Evolutionary conservation across 2,888 invertebrate species (phyloP), one percentile per base, ranked within the genome.

Genomic region (Parnassius mnemosyne): DNA sequence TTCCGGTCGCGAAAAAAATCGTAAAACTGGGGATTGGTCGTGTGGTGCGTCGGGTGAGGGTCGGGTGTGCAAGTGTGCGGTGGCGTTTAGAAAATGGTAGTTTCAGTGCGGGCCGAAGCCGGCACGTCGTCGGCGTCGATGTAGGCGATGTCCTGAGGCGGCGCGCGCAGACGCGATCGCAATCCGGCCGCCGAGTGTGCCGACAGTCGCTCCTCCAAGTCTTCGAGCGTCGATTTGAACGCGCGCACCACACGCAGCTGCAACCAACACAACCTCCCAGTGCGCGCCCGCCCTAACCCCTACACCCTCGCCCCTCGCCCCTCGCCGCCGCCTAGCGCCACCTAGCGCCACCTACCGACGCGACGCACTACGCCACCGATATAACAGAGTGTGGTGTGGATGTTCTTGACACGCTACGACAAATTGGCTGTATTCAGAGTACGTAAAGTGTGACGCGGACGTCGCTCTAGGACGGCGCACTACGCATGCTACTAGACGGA

Each of bases 211-310:
- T 99, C 99, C 93, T 98, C 99, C 94, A 99, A 94, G 94, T 99
- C 99, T 95, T 99, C 99, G 94, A 99, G 94, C 87, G 96, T 98
- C 84, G 98, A 98, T 94, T 97, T 98, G 97, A 99, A 99, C 90
- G 99, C 99, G 94, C 98, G 97, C 94, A 99, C 98, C 93, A 99
- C 99, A 93, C 99, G 97, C 94, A 99, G 96, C 99, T 99, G 98
- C 94, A 97, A 97, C 94, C 93, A 81, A 76, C 75, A 76, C 70
- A 70, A 69, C 68, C 89, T 93, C 93, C 93, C 93, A 68, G 65
- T 64, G 63, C 67, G 64, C 66, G 69, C 84, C 65, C 66, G 67
- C 85, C 84, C 82, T 73, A 74, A 75, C 78, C 80, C 81, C 80
- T 76, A 71, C 69, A 69, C 68, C 65, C 63, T 63, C 68, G 65